Conservation (phyloP, 2,888 invertebrate genomes). For the Rhimphoctona megacephalus region DNA sequence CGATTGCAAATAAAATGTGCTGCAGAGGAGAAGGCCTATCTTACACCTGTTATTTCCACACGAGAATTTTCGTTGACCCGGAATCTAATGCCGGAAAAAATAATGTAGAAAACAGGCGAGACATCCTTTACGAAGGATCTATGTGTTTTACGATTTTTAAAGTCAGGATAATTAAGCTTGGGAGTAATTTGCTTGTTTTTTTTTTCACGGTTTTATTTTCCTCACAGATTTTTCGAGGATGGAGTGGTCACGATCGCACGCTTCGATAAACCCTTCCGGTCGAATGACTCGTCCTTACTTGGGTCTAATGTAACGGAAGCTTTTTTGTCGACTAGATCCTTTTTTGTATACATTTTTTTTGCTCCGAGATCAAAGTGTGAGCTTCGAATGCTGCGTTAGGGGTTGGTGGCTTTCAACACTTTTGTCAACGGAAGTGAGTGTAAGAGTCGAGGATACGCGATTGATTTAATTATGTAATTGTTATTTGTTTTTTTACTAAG, state of each 20-base stretch:
- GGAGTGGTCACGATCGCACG: constrained; percentile 47
- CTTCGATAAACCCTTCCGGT: constrained; percentile 43
- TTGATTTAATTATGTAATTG: constrained; percentile 1
- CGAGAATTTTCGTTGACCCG: constrained; percentile 64
- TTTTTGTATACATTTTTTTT: constrained; percentile 9
- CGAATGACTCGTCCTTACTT: constrained; percentile 48
- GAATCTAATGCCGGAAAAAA: constrained; percentile 64
- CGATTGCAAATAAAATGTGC: constrained; percentile 63
- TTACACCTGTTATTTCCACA: constrained; percentile 36
- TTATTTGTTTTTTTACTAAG: background rate
- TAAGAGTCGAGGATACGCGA: background rate
- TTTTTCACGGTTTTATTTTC: background rate
- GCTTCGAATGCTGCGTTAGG: background rate
- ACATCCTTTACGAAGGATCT: constrained; percentile 8
- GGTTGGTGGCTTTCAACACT: constrained; percentile 6
- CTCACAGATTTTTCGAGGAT: constrained; percentile 11
- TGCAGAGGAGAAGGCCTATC: constrained; percentile 16
- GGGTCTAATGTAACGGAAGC: constrained; percentile 26
- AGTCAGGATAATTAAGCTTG: constrained; percentile 1
- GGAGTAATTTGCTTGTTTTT: constrained; percentile 11
- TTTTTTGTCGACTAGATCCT: constrained; percentile 29
- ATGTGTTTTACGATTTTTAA: background rate
- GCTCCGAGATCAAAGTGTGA: constrained; percentile 2
- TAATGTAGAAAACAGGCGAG: background rate
- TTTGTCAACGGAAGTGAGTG: constrained; percentile 10